Evolutionary conservation across 2,113 vertebrate species (phyloP), one percentile per base, ranked within the genome.

Genomic region (Epinephelus cyanopodus): DNA sequence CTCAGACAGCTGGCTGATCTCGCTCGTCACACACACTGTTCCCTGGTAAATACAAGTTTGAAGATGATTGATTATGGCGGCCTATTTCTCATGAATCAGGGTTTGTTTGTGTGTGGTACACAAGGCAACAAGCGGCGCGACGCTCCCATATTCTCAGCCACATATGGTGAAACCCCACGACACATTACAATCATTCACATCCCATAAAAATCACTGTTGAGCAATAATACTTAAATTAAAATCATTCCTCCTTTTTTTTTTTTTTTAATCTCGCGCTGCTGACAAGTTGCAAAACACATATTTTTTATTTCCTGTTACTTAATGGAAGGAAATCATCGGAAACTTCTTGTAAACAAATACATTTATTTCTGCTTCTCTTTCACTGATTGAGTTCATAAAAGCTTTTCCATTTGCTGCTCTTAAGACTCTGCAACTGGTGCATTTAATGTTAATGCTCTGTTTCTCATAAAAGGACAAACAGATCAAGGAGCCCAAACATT

Each of bases 41-140:
- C 58, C 50, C 77, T 63, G 71, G 86, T 86, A 89, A 86, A 91
- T 82, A 89, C 84, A 83, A 54, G 77, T 72, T 71, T 84, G 91
- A 90, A 74, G 78, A 64, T 90, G 90, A 92, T 91, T 89, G 81
- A 93, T 93, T 72, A n/a, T 84, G 86, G 86, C 86, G 47, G 73
- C 61, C 54, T 61, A 75, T 77, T 91, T 89, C 85, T 89, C 78
- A 65, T 48, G 70, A 86, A 78, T 87, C 78, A 57, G 58, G 74
- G 77, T 90, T 84, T 86, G 84, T 91, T 91, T 92, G 79, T 81
- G 88, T 77, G 70, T 9, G 77, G 80, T 62, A 81, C 89, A 80
- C 86, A 62, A 63, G 77, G 79, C 47, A 52, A 45, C 47, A 6
- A 72, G 58, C 79, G 56, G 52, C 72, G 50, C 18, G 1, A 54